Base-by-base conservation (phyloP, 2,113 vertebrate species). In the Mionectes macconnelli region DNA sequence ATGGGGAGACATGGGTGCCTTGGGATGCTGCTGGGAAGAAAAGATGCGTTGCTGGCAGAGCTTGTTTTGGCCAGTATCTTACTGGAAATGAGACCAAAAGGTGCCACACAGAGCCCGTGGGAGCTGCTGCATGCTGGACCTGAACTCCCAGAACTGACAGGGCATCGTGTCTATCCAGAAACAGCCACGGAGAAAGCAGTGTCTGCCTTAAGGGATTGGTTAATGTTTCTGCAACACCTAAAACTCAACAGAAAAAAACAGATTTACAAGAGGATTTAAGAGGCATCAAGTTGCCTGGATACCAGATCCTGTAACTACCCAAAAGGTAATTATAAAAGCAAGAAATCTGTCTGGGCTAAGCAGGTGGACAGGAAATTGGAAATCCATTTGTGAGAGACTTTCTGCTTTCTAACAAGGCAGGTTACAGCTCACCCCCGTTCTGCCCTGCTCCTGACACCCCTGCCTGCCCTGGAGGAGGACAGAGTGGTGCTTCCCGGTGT, bases 241-340 rank as follows among this genome's bases (percentile, higher is more conserved):
- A 66, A 94, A 90, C 83, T 31, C 66, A 93, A 89, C 87, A 74
- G 73, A 70, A 96, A 92, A 76, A 69, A 18, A 42, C 69, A 74
- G 53, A 96, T 91, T 95, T 93, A 57, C 79, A 73, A 92, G 82
- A 93, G 89, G 89, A 83, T 91, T 96, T 92, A 94, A 95, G 95
- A 97, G 75, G 95, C 97, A 89, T 96, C 95, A 77, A 92, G 97
- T 97, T 98, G 98, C 98, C 94, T 97, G 97, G 98, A 97, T 97
- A 98, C 98, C 67, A 25, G 97, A 93, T 91, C 96, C 82, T 95
- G 80, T 94, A 96, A 97, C 95, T 82, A 96, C 94, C 95, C 94
- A 93, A 94, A 95, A 97, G 97, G 98, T 97, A 97, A 98, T 97
- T 98, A 98, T 89, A 96, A 90, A 98, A 96, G 73, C 97, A 93